Base-by-base conservation (phyloP, 1,140 invertebrate genomes). In the Drosophila azteca region DNA sequence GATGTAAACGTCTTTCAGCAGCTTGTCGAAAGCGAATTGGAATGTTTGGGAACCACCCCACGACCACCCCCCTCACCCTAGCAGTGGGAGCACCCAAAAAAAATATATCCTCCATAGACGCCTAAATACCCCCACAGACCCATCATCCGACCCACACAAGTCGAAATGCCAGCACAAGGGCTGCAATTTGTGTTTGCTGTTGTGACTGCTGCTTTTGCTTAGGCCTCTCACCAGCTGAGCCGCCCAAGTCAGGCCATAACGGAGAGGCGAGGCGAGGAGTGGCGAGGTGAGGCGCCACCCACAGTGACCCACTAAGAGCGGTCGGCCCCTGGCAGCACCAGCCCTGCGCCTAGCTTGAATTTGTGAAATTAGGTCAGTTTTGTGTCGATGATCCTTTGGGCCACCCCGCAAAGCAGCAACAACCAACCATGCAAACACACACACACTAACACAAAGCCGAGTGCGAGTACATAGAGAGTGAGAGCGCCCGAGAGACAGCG, bases 361-460 rank as follows among this genome's bases (percentile, higher is more conserved):
- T 87, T 79, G 62, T 90, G 87, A 91, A 91, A 91, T 91, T 91
- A 91, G 90, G 90, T 91, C 90, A 91, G 90, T 89, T 89, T 73
- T 83, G 90, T 91, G 90, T 91, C 90, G 90, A 91, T 91, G 90
- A 91, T 91, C 90, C 90, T 91, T 91, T 90, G 65, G 77, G 68
- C 76, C 77, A 62, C 68, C 75, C 75, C 72, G 39, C 63, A 64
- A 62, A 69, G 46, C 72, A 78, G 65, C 74, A 82, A 63, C 74
- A 66, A 74, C 35, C 35, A 39, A 3, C 20, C 8, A 43, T 57
- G 67, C 73, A 52, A 54, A 61, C 26, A 52, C n/a, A 49, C 44
- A 65, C 26, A 13, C 58, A 45, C 44, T n/a, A 35, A 26, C 24
- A 26, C 24, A 49, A n/a, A 29, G 6, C 24, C 46, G 39, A 60